These are phyloP conservation scores for Ianthella basta DNA, from an alignment of 37 sponge, comb jelly and placozoan species.

Conservation along the genomic window DNA sequence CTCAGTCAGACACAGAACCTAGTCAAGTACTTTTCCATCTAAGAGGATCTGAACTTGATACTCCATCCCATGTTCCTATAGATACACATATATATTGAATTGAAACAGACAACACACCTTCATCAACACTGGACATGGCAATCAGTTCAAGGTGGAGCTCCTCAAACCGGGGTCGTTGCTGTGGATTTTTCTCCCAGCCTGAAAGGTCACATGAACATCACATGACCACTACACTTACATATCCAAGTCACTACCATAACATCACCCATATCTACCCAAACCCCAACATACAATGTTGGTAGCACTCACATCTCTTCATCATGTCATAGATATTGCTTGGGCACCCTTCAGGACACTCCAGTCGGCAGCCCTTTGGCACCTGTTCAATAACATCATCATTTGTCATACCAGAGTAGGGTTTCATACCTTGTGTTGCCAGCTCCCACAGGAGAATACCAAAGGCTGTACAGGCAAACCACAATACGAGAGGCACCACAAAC, in stretches of 20 bases:
- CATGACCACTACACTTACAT: not conserved
- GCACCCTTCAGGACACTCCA: conserved; percentile 95
- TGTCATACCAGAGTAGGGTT: conserved; percentile 93
- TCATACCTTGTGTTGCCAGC: conserved; percentile 95
- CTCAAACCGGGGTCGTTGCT: conserved; percentile 75
- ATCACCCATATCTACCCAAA: not conserved
- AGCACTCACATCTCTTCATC: conserved; percentile 73
- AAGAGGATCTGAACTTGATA: no score
- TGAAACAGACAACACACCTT: conserved; percentile 48
- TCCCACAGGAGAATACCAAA: conserved; percentile 98
- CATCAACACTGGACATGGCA: conserved; percentile 84
- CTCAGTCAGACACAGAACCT: no score
- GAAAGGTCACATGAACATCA: not conserved
- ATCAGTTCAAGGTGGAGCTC: conserved; percentile 68
- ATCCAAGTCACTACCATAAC: not conserved
- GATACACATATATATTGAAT: not conserved
- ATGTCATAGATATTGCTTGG: conserved; percentile 84
- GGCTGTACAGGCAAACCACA: conserved; percentile 55
- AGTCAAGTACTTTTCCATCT: no score
- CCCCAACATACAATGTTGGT: not conserved
- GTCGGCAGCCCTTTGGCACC: conserved; percentile 87
- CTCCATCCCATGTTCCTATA: no score
- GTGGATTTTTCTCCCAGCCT: conserved; percentile 83
- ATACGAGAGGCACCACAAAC: not conserved
- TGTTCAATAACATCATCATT: conserved; percentile 85